Conservation (phyloP, 2,113 vertebrate species). For the Corythoichthys intestinalis region DNA sequence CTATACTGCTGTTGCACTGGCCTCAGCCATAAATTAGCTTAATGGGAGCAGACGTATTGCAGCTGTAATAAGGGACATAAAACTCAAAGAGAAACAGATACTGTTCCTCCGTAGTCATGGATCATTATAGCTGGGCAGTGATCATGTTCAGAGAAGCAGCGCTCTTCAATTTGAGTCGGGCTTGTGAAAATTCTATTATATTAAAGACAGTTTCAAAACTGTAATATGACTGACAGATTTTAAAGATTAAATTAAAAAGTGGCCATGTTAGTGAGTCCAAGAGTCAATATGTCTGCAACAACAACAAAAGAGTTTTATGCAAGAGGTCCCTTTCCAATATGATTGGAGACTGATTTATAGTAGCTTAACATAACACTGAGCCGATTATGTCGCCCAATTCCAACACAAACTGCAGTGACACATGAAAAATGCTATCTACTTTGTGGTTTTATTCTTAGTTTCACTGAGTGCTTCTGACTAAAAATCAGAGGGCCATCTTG, state of each 20-base stretch:
- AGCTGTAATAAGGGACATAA: constrained; percentile 77
- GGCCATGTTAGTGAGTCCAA: neutral
- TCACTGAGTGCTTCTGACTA: neutral
- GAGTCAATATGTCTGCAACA: neutral
- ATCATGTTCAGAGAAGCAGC: constrained; percentile 33
- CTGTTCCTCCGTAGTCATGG: constrained; percentile 52
- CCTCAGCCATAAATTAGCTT: constrained; percentile 77
- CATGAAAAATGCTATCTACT: neutral
- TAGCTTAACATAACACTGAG: neutral
- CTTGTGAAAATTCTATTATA: constrained; percentile 24
- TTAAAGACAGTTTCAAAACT: constrained; percentile 9
- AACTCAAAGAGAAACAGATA: constrained; percentile 71
- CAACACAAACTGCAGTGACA: neutral
- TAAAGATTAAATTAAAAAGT: constrained; percentile 5
- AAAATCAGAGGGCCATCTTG: constrained; percentile 1
- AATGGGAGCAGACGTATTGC: constrained; percentile 75
- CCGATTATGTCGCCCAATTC: neutral
- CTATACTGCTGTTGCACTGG: constrained; percentile 75
- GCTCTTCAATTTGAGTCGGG: constrained; percentile 16
- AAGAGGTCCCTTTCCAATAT: neutral
- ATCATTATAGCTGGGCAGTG: constrained; percentile 62
- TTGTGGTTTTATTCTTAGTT: neutral
- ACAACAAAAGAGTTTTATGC: constrained; percentile 11
- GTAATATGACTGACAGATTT: constrained; percentile 15
- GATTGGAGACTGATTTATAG: constrained; percentile 2